Conservation (phyloP, 2,888 invertebrate genomes). For the Frankliniella intonsa region DNA sequence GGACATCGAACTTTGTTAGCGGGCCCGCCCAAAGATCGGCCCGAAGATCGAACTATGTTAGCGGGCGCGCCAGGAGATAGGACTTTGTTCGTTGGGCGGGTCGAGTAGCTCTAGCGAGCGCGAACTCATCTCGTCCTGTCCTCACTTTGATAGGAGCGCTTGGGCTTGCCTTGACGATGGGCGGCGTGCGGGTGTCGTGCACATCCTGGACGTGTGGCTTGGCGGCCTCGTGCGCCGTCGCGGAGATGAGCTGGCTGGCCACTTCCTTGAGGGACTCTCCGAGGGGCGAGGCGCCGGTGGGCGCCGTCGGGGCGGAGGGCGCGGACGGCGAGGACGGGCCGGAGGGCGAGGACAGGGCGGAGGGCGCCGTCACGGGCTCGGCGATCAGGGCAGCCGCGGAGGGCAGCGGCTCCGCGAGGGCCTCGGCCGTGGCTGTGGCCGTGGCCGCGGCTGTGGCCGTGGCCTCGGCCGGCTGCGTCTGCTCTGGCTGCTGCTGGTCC, state of each 20-base stretch:
- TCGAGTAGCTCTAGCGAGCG: no score
- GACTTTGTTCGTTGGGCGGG: no score
- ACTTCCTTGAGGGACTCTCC: conserved; percentile 57
- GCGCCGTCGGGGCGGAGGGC: background rate
- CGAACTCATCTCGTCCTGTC: background rate
- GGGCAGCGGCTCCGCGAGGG: background rate
- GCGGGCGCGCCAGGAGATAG: no score
- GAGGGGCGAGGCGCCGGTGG: conserved; percentile 43
- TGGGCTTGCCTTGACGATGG: conserved; percentile 53
- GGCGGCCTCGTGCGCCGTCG: conserved; percentile 35
- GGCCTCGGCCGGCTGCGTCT: background rate
- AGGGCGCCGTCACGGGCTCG: background rate
- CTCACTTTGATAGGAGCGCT: conserved; percentile 9
- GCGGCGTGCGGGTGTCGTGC: conserved; percentile 59
- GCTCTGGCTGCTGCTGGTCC: background rate
- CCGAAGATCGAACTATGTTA: no score
- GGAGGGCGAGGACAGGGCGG: background rate
- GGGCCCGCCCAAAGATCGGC: no score
- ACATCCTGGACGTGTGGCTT: conserved; percentile 42
- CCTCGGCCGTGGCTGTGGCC: background rate
- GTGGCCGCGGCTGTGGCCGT: background rate
- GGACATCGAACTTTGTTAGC: no score
- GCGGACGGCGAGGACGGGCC: background rate
- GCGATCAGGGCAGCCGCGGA: background rate
- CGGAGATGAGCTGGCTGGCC: conserved; percentile 54